phyloP scores from a whole-genome alignment of 1,140 invertebrate species.

The Psix sp. region DNA sequence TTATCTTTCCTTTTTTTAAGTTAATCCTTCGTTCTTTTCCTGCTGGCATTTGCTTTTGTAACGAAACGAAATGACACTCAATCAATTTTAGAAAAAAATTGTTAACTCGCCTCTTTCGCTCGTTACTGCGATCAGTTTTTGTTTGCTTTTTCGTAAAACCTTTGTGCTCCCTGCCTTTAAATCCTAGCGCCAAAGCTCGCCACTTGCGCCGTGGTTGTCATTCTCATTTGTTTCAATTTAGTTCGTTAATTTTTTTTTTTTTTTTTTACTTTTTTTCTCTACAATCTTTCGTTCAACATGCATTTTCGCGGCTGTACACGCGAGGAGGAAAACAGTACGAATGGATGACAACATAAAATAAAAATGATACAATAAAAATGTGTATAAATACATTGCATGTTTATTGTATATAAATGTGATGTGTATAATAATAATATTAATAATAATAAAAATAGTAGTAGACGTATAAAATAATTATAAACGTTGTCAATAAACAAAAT shows the following conservation, averaged over 20 bases:
- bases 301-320: constrained; percentile 40
- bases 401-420: too few relatives aligned
- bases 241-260: too few relatives aligned
- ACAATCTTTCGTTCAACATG: too few relatives aligned
- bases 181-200: constrained; percentile 49
- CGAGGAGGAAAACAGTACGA: background rate
- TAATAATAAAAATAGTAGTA: too few relatives aligned
- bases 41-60: constrained; percentile 61
- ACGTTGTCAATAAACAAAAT: background rate
- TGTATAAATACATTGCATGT: background rate
- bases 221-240: constrained; percentile 6
- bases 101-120: constrained; percentile 51
- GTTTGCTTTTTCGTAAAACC: constrained; percentile 29
- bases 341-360: background rate
- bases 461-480: constrained; percentile 6
- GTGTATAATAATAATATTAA: too few relatives aligned
- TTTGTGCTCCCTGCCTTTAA: constrained; percentile 56
- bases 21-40: too few relatives aligned
- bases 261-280: too few relatives aligned
- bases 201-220: constrained; percentile 51
- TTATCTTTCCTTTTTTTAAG: too few relatives aligned
- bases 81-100: constrained; percentile 42
- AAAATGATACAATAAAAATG: constrained; percentile 8
- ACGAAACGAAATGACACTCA: constrained; percentile 52
- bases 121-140: constrained; percentile 51